Evolutionary conservation across 2,888 invertebrate genomes (phyloP).

Genomic region (Lasius platythorax): DNA sequence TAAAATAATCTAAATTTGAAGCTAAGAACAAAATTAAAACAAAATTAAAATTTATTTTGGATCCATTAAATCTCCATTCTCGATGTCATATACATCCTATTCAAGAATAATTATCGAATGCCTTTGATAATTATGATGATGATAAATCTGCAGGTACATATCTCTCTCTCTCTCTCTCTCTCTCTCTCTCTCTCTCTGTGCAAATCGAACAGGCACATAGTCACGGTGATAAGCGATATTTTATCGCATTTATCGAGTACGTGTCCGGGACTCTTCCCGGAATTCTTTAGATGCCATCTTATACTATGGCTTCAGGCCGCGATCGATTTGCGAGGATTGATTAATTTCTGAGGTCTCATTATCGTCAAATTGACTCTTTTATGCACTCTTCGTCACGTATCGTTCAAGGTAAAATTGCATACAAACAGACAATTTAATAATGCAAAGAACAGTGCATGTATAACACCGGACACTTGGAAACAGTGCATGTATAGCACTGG

Average conservation of each 20-base stretch:
- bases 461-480: conserved; percentile 18
- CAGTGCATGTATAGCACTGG: not conserved
- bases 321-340: conserved; percentile 15
- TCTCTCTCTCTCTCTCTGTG: not conserved
- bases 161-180: not conserved
- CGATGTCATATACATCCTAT: not conserved
- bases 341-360: conserved; percentile 26
- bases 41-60: not conserved
- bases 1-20: not conserved
- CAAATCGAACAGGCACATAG: conserved; percentile 22
- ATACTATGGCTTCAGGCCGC: not conserved
- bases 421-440: conserved; percentile 30
- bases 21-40: not conserved
- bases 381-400: not conserved
- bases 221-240: conserved; percentile 4
- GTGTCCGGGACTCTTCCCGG: not conserved
- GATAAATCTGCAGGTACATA: conserved; percentile 12
- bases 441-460: not conserved
- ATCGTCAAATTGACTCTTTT: conserved; percentile 11
- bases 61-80: not conserved
- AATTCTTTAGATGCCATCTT: not conserved
- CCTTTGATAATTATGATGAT: not conserved
- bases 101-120: not conserved
- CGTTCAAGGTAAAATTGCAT: conserved; percentile 30
- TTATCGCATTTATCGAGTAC: conserved; percentile 5